Evolutionary conservation across 2,888 invertebrate genomes (phyloP), one percentile per base, ranked within the genome.

Genomic region (Heliconius charithonia): DNA sequence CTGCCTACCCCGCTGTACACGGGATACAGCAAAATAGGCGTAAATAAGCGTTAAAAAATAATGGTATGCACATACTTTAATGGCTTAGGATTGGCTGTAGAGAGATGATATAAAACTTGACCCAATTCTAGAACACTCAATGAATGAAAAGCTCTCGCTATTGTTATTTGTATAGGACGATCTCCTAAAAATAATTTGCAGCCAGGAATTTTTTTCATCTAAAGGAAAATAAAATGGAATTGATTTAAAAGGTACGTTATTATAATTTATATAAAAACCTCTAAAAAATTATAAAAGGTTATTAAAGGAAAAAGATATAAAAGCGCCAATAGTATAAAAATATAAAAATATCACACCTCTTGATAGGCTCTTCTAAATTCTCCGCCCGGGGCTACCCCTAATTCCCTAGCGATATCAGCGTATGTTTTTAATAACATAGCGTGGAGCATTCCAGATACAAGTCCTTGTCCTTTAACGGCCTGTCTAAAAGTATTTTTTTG

Each of bases 151-250:
- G 95, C 95, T 86, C 95, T 87, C 59, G 95, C 90, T 82, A 95
- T 93, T 2, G 95, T 95, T 83, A 93, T 94, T 82, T 93, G 92
- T 80, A 95, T 94, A 4, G 95, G 95, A 69, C 95, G 88, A 82
- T 95, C 95, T 27, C 95, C 95, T 22, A 95, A 89, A 81, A 92
- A 95, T 75, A 95, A 84, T 83, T 95, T 95, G 84, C 95, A 95
- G 13, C 94, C 94, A 65, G 95, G 94, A 78, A 95, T 94, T 82
- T 87, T 92, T 86, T 94, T 92, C 94, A 94, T 94, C 95, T 95
- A 45, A 90, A 89, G 76, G 3, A 75, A 75, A 59, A 71, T 65
- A 13, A 1, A 62, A 12, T 62, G 3, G 25, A 62, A 25, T 32
- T 22, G 32, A 67, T 67, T 67, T n/a, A 45, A 45, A 19, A 45